Evolutionary conservation across 2,113 vertebrate species (phyloP).

Genomic region (Nematolebias whitei): DNA sequence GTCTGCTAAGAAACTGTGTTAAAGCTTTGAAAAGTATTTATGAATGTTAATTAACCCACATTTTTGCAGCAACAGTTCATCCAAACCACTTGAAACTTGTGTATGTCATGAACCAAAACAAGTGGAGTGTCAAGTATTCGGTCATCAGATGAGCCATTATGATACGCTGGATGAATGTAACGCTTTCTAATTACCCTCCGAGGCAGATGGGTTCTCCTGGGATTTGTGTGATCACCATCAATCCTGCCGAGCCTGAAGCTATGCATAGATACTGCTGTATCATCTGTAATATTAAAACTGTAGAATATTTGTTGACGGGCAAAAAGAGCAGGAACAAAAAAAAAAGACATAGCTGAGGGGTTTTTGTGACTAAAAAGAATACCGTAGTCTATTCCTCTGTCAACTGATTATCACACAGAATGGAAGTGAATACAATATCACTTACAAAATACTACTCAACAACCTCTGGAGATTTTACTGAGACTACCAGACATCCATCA

Average conservation of each 20-base stretch:
- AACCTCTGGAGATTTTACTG: constrained; percentile 2
- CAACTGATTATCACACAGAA: constrained; percentile 16
- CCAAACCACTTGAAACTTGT: neutral
- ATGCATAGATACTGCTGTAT: neutral
- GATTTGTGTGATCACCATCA: neutral
- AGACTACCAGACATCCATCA: constrained; percentile 26
- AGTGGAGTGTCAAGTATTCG: neutral
- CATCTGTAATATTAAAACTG: constrained; percentile 9
- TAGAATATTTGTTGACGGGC: constrained; percentile 9
- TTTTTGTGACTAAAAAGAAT: constrained; percentile 3
- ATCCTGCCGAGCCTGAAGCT: neutral
- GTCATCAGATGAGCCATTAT: neutral
- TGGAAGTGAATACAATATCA: constrained; percentile 14
- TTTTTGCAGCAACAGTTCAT: neutral
- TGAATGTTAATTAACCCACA: neutral
- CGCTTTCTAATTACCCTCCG: neutral
- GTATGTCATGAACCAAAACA: neutral
- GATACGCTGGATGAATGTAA: neutral
- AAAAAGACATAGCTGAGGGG: neutral
- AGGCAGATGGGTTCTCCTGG: neutral
- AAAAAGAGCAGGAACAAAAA: neutral
- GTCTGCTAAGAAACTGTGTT: no score
- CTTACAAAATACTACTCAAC: constrained; percentile 11
- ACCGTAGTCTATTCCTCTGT: neutral
- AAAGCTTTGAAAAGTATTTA: neutral